Evolutionary conservation across 30 jellyfish, hydroid and myxozoan species (phyloP), one percentile per base, ranked within the genome.

Genomic region (Pelagia noctiluca): DNA sequence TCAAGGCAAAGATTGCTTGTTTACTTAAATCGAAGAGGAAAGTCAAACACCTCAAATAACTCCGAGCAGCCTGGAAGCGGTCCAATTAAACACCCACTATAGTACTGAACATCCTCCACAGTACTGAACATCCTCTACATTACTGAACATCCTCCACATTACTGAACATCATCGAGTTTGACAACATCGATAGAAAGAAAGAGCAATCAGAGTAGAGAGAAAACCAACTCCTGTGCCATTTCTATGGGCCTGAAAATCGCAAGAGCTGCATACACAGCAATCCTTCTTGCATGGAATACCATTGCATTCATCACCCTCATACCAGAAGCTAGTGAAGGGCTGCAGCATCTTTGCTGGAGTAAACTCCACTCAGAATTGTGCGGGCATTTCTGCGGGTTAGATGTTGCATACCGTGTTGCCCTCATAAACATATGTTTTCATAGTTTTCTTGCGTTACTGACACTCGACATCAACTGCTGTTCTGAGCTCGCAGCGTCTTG

Each of bases 401-500:
- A 89, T 38, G 97, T 93, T 2, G 97, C 96, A 0, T 95, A 95
- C 77, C 82, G 99, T 32, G 61, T 84, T 29, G 85, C 97, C 25
- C 67, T 85, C 19, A 62, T 87, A 11, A 67, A 83, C 31, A 49
- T 80, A 30, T 23, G 69, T 3, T 95, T 71, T 54, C 94, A 95
- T 47, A 29, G 89, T 24, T 22, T 85, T 24, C 83, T 82, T 25
- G 54, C 89, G 12, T 8, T 66, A 3, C 65, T 71, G 22, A 82
- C 97, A 12, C 19, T 79, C 0, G 68, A 85, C 71, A 52, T 82
- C 73, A 74, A 53, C 3, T 88, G 96, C 84, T 67, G 88, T 71
- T 52, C 82, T 13, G 64, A 54, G 22, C 57, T 72, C 10, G 85
- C 84, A n/a, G 36, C 37, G 50, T 61, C 64, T 86, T 38, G 74